Evolutionary conservation across 2,113 vertebrate species (phyloP), one percentile per base, ranked within the genome.

Genomic region (Seriola quinqueradiata): DNA sequence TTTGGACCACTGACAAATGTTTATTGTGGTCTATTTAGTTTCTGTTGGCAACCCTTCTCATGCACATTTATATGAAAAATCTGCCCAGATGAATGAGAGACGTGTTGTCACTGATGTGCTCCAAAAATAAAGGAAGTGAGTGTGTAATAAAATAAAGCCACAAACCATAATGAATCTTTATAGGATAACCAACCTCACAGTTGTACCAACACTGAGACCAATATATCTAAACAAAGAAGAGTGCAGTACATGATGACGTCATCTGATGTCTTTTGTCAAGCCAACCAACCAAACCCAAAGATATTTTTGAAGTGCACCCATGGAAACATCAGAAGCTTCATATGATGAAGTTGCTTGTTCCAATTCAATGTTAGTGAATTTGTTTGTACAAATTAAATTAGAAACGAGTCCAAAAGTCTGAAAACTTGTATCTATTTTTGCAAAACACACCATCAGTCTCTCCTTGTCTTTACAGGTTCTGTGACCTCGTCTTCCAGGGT

Each of bases 401-500:
- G 12, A 66, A 40, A 64, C 34, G 11, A n/a, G 36, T 40, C 10
- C n/a, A 23, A 23, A 66, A 66, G 44, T 13, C 19, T 23, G 50
- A 23, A 10, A 23, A 23, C 16, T 17, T 34, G 40, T 17, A 2
- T 14, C 16, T 48, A 4, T 14, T 5, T 4, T 9, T 2, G 9
- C 14, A 61, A 61, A 38, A 34, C 12, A 48, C 6, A 48, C 6
- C 3, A 28, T 58, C 8, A 64, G 5, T 70, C 25, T 63, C 2
- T 64, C 71, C 32, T 50, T 68, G 21, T 77, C 23, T 72, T 13
- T 7, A 8, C 86, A 99, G 98, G 97, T 99, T 99, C 96, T 99
- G 98, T 95, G 98, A 99, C 95, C 96, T 99, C 89, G 97, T 99
- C 95, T 99, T 99, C 96, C 97, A 98, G 94, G 98, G 98, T 92